Percentiles rank a stretch among this genome's conserved stretches.
Evolutionary conservation across 2,113 vertebrate genomes (phyloP).

Genomic region (Hippocampus abdominalis): DNA sequence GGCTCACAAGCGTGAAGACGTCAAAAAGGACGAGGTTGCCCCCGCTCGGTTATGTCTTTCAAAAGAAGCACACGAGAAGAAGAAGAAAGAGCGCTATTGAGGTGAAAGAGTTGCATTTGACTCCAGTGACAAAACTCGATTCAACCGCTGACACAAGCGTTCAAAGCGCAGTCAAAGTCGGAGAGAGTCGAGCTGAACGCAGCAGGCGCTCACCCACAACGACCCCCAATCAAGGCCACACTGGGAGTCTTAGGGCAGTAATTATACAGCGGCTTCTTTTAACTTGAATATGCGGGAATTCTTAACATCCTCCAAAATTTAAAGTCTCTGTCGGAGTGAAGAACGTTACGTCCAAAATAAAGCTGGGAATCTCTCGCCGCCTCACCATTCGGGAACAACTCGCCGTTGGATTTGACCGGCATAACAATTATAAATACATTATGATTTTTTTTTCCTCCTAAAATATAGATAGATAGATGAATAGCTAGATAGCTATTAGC

Average conservation of each 20-base stretch:
- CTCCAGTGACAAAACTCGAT: slow-evolving; percentile 19
- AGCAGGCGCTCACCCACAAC: slow-evolving; percentile 6
- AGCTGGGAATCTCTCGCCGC: neutral
- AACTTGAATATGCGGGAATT: neutral
- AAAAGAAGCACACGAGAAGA: neutral
- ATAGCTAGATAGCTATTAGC: too few species aligned
- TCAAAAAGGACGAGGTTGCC: neutral
- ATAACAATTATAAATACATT: too few species aligned
- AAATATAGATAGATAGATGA: too few species aligned
- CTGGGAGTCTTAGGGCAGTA: slow-evolving; percentile 6
- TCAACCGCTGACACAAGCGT: slow-evolving; percentile 20
- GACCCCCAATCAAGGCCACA: slow-evolving; percentile 9
- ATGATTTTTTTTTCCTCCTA: neutral
- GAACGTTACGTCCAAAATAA: neutral
- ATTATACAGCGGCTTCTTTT: slow-evolving; percentile 2
- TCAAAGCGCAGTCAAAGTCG: slow-evolving; percentile 16
- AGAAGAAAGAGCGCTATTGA: neutral
- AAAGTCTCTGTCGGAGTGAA: neutral
- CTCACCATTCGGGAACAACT: neutral
- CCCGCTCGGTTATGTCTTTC: neutral
- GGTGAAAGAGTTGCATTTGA: slow-evolving; percentile 7
- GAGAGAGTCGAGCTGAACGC: slow-evolving; percentile 18
- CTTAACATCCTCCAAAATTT: neutral
- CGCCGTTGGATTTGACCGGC: too few species aligned
- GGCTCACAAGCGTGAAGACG: neutral